These are phyloP conservation scores for Alaudala cheleensis DNA, from an alignment of 2,113 vertebrate genomes.

Conservation along the genomic window DNA sequence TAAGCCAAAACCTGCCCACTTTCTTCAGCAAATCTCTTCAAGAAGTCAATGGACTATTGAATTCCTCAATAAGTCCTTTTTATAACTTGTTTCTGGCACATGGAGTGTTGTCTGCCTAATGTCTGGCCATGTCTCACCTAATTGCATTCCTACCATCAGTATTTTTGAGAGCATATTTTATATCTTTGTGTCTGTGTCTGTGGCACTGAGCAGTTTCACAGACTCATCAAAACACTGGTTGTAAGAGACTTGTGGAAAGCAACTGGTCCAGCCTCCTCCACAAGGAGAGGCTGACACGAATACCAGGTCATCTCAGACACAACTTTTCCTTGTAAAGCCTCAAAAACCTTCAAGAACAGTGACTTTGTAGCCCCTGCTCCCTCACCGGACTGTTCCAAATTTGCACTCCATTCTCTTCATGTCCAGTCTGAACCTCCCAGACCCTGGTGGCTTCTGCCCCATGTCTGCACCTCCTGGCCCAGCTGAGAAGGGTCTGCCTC, in stretches of 20 bases:
- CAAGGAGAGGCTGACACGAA: rapidly evolving
- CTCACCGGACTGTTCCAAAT: neutral
- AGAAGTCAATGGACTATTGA: neutral
- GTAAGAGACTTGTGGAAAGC: neutral
- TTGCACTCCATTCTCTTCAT: neutral
- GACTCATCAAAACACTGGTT: neutral
- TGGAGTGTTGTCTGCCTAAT: neutral
- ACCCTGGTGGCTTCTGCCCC: neutral
- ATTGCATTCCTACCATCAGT: neutral
- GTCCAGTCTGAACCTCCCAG: neutral
- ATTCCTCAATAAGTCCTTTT: neutral
- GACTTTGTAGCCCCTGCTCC: neutral
- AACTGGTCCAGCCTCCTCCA: neutral
- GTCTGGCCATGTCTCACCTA: neutral
- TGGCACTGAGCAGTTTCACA: neutral
- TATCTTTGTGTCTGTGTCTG: neutral
- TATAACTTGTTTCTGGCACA: neutral
- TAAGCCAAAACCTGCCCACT: neutral
- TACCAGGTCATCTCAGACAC: neutral
- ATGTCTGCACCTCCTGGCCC: neutral
- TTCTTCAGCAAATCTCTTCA: neutral
- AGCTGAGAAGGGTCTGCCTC: neutral
- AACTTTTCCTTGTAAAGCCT: neutral
- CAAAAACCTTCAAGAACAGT: neutral
- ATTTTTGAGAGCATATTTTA: neutral